Base-by-base conservation (phyloP, 2,113 vertebrate species). In the Anguilla rostrata region DNA sequence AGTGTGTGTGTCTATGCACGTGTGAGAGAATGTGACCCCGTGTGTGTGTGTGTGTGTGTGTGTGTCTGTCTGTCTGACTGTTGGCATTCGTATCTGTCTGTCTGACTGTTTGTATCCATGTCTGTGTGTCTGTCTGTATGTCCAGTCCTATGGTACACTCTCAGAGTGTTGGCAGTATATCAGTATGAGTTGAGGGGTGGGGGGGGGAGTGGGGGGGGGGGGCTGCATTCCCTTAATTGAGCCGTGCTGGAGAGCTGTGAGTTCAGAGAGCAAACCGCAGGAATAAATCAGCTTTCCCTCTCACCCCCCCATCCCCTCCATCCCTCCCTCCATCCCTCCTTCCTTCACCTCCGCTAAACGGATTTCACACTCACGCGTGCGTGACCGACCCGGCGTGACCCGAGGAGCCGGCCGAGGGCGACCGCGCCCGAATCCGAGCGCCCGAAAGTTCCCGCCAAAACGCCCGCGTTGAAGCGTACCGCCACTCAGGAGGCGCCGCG, bases 181-280 rank as follows among this genome's bases (percentile, higher is more conserved):
- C 88, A 92, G 84, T 87, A 75, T 49, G 84, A 57, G 85, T 85
- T 81, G 82, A 81, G 82, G 57, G 63, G 34, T 34, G 34, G 82
- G 83, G 82, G 57, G 63, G n/a, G n/a, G n/a, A n/a, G 34, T 34
- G 34, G 82, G 83, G 82, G 82, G 83, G 82, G 57, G 63, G 86
- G 87, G 90, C 88, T 91, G 91, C 88, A 88, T 86, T 43, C 18
- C 82, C 89, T 89, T 94, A 93, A 94, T 94, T 93, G 93, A 94
- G 92, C 93, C 90, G 90, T 91, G 89, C 92, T 90, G 89, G 57
- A 29, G 78, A 91, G 93, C 92, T 91, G 91, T 78, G 87, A 93
- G 92, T 92, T 94, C 93, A 94, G 93, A 93, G 92, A 94, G 92
- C 93, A 91, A 94, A 92, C 93, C 87, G 89, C 90, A 88, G 49